A percentile compares a stretch with the other conserved stretches of the same genome.
Conservation (phyloP, 2,113 vertebrate genomes). For the Tyrannus savana region DNA sequence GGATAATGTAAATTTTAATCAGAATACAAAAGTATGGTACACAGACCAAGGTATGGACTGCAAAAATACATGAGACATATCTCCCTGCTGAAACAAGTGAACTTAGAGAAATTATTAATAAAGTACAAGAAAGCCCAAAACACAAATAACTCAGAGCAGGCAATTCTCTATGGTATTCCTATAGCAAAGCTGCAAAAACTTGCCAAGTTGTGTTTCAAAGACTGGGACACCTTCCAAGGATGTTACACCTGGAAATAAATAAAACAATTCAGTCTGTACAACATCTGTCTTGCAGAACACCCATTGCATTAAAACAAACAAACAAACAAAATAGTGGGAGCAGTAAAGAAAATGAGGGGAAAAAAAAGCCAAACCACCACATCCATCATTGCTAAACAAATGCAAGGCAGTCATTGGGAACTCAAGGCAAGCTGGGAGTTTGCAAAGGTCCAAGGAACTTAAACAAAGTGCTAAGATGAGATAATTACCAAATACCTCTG, state of each 20-base stretch:
- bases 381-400: not conserved
- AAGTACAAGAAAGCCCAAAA: not conserved
- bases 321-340: not conserved
- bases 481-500: not conserved
- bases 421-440: not conserved
- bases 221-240: slow-evolving; percentile 28
- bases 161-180: not conserved
- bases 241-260: slow-evolving; percentile 48
- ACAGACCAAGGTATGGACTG: not conserved
- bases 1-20: not conserved
- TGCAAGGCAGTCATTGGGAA: not conserved
- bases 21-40: not conserved
- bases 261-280: slow-evolving; percentile 6
- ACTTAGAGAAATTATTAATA: not conserved
- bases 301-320: slow-evolving; percentile 11
- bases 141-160: not conserved
- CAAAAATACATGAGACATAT: not conserved
- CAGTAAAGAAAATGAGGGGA: not conserved
- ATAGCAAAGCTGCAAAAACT: not conserved
- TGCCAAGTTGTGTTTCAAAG: slow-evolving; percentile 1
- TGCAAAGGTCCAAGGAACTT: not conserved
- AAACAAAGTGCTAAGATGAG: not conserved
- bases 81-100: not conserved
- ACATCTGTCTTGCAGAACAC: slow-evolving; percentile 29
- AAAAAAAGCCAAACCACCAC: not conserved